Conservation (phyloP, 2,888 invertebrate species). For the Drosophila paracracens region DNA sequence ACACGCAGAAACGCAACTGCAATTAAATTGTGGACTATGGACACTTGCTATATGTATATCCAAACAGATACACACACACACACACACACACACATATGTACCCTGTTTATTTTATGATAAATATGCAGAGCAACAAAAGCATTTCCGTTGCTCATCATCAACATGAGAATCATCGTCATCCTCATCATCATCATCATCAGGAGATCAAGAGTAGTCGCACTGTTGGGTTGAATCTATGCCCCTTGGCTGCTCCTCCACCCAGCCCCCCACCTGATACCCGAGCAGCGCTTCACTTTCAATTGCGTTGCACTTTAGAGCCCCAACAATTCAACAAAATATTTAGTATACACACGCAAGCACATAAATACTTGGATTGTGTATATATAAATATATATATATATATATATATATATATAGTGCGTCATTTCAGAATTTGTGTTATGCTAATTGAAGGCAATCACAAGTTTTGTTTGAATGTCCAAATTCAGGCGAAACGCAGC, state of each 20-base stretch:
- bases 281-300: conserved; percentile 70
- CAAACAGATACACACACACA: not conserved
- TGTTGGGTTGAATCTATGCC: conserved; percentile 6
- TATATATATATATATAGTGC: conserved; percentile 18
- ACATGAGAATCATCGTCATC: conserved; percentile 24
- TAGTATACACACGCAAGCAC: conserved; percentile 4
- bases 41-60: not conserved
- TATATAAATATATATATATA: not conserved
- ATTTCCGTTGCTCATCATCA: conserved; percentile 64
- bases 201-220: conserved; percentile 4
- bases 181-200: conserved; percentile 11
- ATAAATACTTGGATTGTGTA: conserved; percentile 2
- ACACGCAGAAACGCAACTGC: conserved; percentile 26
- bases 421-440: conserved; percentile 39
- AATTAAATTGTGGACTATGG: conserved; percentile 44
- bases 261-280: not conserved
- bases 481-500: not conserved
- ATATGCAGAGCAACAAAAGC: conserved; percentile 61
- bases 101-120: conserved; percentile 44
- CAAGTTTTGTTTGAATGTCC: not conserved
- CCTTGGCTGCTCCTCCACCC: not conserved
- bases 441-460: conserved; percentile 38
- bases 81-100: not conserved
- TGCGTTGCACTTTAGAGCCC: conserved; percentile 56
- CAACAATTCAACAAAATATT: conserved; percentile 7